phyloP scores from a whole-genome alignment of 2,888 invertebrate genomes.

The Agriopis marginaria region DNA sequence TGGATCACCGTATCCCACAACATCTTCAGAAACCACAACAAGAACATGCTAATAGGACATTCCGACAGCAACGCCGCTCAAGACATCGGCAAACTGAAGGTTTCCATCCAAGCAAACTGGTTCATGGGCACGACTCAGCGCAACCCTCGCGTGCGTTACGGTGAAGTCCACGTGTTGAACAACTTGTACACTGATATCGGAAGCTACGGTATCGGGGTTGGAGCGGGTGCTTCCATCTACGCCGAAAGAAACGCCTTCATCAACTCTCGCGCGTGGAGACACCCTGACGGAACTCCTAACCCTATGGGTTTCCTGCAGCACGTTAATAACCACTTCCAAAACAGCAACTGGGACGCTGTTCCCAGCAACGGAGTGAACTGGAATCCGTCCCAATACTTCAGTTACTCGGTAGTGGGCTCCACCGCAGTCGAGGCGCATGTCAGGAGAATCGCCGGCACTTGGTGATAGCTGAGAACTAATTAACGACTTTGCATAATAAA shows the following conservation, averaged over 20 bases:
- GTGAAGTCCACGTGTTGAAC: conserved; percentile 39
- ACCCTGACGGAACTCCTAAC: conserved; percentile 30
- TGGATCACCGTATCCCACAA: conserved; percentile 40
- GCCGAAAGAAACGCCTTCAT: conserved; percentile 40
- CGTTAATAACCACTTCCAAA: conserved; percentile 21
- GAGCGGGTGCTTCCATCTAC: conserved; percentile 33
- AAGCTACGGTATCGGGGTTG: conserved; percentile 37
- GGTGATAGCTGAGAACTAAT: neutral
- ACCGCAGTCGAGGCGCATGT: conserved; percentile 31
- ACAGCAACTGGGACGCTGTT: conserved; percentile 22
- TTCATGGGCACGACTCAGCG: conserved; percentile 38
- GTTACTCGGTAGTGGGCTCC: conserved; percentile 16
- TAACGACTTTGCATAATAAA: neutral
- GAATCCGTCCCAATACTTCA: conserved; percentile 30
- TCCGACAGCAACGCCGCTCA: conserved; percentile 32
- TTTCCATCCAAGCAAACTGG: conserved; percentile 32
- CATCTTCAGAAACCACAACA: conserved; percentile 44
- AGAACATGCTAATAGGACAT: conserved; percentile 38
- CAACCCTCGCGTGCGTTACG: conserved; percentile 39
- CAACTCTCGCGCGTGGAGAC: conserved; percentile 33
- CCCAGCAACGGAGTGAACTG: conserved; percentile 26
- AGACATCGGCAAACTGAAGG: conserved; percentile 36
- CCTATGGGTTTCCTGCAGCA: conserved; percentile 26
- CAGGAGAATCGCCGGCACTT: conserved; percentile 25
- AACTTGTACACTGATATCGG: conserved; percentile 40